Base-by-base conservation (phyloP, 2,797 vertebrate genomes). In the Coregonus sp. region DNA sequence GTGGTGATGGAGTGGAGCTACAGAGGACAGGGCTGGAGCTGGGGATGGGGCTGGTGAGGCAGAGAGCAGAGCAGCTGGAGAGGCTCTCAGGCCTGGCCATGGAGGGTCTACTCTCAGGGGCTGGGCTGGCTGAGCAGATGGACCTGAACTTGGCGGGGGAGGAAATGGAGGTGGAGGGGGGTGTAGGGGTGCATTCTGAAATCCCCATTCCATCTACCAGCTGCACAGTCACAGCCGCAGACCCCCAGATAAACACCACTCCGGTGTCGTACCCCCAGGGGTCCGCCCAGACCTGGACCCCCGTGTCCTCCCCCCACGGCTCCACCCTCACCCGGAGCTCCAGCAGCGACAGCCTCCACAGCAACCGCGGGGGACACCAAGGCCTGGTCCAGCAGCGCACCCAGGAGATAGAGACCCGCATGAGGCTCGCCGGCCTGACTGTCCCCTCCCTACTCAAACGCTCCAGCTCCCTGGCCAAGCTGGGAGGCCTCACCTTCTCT, bases 291-390 rank as follows among this genome's bases (percentile, higher is more conserved):
- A 95, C 94, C 0, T 94, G 94, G 83, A 95, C 96, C 0, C 94
- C 95, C 0, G 88, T 93, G 1, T 93, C 92, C 0, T 96, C 96
- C 0, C 95, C 95, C 1, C 90, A 94, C 54, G 94, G 95, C 83
- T 96, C 95, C 80, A 95, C 95, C 76, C 93, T 97, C 87, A 96
- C 96, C 0, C 94, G 96, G 0, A 96, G 96, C 84, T 97, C 96
- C 80, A 96, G 96, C 92, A 95, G 94, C 0, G 95, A 96, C 91
- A 96, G 96, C 82, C 93, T 97, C 86, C 94, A 93, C 86, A 95
- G 95, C 4, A 86, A 94, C 73, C 94, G 93, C 0, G 95, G 94
- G 74, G 92, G 0, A 72, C 37, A 94, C 67, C 94, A 95, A 0
- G 94, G 95, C 37, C 90, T 96, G 81, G 94, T 96, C 77, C 93